phyloP scores from a whole-genome alignment of 1,140 invertebrate species.

The Xylocopa sonorina region DNA sequence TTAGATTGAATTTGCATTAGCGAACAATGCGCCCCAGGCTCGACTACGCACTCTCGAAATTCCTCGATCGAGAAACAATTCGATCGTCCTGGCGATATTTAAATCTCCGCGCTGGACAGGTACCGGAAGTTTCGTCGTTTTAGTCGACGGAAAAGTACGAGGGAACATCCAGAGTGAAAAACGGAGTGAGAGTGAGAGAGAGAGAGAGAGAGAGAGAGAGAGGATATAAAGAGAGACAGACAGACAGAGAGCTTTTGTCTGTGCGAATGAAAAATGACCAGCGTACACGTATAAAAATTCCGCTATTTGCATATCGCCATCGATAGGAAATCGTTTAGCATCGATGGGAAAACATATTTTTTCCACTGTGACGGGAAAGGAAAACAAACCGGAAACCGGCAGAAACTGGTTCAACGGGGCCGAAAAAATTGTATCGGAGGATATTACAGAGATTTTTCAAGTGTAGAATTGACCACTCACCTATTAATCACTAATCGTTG shows the following conservation, averaged over 20 bases:
- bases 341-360: slow-evolving; percentile 47
- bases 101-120: slow-evolving; percentile 18
- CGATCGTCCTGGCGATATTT: slow-evolving; percentile 24
- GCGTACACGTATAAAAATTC: slow-evolving; percentile 24
- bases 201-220: background rate
- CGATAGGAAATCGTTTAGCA: slow-evolving; percentile 48
- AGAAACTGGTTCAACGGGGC: background rate
- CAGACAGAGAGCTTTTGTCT: slow-evolving; percentile 8
- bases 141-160: background rate
- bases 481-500: too few species aligned
- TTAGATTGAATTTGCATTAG: slow-evolving; percentile 27
- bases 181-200: background rate
- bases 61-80: slow-evolving; percentile 25
- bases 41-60: slow-evolving; percentile 9
- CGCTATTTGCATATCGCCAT: slow-evolving; percentile 41
- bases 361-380: background rate
- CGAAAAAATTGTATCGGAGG: background rate
- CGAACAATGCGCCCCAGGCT: background rate
- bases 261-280: slow-evolving; percentile 29
- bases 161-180: too few species aligned
- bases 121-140: slow-evolving; percentile 37
- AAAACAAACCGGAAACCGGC: slow-evolving; percentile 3
- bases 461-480: background rate
- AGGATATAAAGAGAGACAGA: too few species aligned
- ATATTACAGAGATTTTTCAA: background rate